Conservation (phyloP, 92 coral and sea anemone genomes). For the Zoanthus solanderi region DNA sequence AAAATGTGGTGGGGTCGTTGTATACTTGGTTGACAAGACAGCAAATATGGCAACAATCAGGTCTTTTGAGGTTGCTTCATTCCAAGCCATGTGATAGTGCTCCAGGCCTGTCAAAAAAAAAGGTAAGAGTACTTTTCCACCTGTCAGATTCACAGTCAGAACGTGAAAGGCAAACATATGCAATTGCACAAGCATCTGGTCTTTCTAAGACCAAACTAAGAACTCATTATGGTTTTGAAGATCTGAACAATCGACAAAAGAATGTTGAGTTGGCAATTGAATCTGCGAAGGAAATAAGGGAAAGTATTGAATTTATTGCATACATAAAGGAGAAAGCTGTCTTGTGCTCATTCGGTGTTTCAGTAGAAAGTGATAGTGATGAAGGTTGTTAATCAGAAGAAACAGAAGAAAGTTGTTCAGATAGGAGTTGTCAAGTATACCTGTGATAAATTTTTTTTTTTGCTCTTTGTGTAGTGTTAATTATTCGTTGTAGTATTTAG, state of each 20-base stretch:
- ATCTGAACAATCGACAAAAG: slow-evolving; percentile 52
- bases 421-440: slow-evolving; percentile 4
- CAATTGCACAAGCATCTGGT: slow-evolving; percentile 50
- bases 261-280: slow-evolving; percentile 55
- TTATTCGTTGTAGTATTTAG: no score
- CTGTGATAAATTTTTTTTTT: neutral
- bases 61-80: slow-evolving; percentile 37
- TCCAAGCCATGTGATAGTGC: slow-evolving; percentile 33
- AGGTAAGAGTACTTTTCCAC: slow-evolving; percentile 44
- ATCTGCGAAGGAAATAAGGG: slow-evolving; percentile 54
- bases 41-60: slow-evolving; percentile 50
- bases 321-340: slow-evolving; percentile 12
- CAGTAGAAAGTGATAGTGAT: no score
- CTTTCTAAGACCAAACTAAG: slow-evolving; percentile 57
- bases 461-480: no score
- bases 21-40: slow-evolving; percentile 51
- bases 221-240: slow-evolving; percentile 55
- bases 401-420: slow-evolving; percentile 4
- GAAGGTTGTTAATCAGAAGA: neutral
- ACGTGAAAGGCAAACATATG: slow-evolving; percentile 16
- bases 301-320: slow-evolving; percentile 56
- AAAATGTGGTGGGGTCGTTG: slow-evolving; percentile 35
- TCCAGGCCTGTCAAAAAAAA: slow-evolving; percentile 46
- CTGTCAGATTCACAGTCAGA: slow-evolving; percentile 51
- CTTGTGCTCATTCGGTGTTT: no score